Conservation (phyloP, 2,888 invertebrate species). For the Venusia cambrica region DNA sequence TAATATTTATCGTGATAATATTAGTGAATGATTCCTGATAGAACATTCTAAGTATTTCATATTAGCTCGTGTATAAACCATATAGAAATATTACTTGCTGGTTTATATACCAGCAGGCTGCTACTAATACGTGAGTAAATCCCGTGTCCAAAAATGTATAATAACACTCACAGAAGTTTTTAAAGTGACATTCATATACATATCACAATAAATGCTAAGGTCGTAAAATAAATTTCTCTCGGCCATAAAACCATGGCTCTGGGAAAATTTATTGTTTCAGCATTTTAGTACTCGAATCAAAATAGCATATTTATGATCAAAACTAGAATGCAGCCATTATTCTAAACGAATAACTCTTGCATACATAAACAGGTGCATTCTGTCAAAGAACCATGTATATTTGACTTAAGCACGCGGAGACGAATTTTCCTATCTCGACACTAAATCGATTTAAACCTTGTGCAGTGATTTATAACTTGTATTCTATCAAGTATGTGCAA, state of each 20-base stretch:
- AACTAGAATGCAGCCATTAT: slow-evolving; percentile 15
- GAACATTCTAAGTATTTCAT: too few species aligned
- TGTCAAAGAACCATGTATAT: not conserved
- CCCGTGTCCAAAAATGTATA: too few species aligned
- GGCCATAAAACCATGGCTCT: slow-evolving; percentile 14
- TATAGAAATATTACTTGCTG: too few species aligned
- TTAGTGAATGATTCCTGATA: too few species aligned
- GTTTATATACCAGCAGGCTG: too few species aligned
- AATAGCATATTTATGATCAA: slow-evolving; percentile 28
- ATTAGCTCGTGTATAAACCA: too few species aligned
- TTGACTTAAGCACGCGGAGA: slow-evolving; percentile 4
- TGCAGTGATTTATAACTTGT: too few species aligned
- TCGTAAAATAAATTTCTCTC: slow-evolving; percentile 13
- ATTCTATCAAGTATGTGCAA: too few species aligned
- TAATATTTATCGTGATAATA: too few species aligned
- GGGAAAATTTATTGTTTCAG: slow-evolving; percentile 23
- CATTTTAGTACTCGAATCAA: slow-evolving; percentile 17
- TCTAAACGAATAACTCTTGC: slow-evolving; percentile 11
- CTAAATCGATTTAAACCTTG: not conserved
- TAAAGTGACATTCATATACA: too few species aligned
- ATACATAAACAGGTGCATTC: slow-evolving; percentile 15
- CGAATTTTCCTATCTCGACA: not conserved
- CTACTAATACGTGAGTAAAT: too few species aligned
- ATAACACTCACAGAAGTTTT: too few species aligned
- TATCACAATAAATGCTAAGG: slow-evolving; percentile 13